Percentiles rank a stretch among this genome's conserved stretches.
phyloP scores from a whole-genome alignment of 2,888 invertebrate genomes.

The Cepaea hortensis region DNA sequence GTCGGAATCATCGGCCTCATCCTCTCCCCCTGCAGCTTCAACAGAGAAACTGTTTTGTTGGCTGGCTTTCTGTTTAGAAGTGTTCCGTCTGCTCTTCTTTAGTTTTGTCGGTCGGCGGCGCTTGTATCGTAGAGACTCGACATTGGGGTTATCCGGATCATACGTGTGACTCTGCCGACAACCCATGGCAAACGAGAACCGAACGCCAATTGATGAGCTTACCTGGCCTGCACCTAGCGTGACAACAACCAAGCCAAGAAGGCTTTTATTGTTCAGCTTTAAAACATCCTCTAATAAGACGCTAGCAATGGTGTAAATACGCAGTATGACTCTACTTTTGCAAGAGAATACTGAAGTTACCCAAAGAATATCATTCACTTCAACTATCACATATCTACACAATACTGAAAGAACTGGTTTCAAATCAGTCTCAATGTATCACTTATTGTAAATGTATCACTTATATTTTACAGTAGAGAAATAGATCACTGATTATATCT shows the following conservation, averaged over 20 bases:
- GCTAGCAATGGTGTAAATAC: too few species aligned
- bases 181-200: conserved; percentile 35
- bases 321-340: too few species aligned
- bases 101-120: conserved; percentile 28
- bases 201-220: background rate
- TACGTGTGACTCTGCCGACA: conserved; percentile 47
- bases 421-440: too few species aligned
- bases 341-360: too few species aligned
- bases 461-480: too few species aligned
- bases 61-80: background rate
- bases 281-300: background rate
- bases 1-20: background rate
- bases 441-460: too few species aligned
- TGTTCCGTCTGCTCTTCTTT: conserved; percentile 36
- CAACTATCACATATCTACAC: too few species aligned
- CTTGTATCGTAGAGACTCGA: conserved; percentile 44
- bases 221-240: background rate
- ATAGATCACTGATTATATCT: too few species aligned
- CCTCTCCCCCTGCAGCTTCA: background rate
- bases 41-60: background rate
- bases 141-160: conserved; percentile 42
- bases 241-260: background rate
- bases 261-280: background rate
- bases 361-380: too few species aligned
- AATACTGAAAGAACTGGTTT: too few species aligned